Percentiles rank a stretch among this genome's conserved stretches.
These are phyloP conservation scores for Catocala nupta DNA, from an alignment of 2,888 invertebrate genomes.

Conservation along the genomic window DNA sequence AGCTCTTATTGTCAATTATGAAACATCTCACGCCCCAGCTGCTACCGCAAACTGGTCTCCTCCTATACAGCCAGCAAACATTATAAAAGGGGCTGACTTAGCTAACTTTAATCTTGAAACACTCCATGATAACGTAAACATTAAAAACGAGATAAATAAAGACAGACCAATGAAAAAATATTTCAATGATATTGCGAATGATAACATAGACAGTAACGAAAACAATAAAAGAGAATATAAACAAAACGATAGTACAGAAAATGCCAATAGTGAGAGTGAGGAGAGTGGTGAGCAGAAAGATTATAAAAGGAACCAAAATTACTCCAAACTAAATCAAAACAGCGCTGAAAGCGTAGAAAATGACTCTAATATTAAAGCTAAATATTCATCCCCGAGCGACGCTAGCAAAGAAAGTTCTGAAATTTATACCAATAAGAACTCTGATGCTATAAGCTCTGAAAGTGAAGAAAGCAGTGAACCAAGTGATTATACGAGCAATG, in stretches of 20 bases:
- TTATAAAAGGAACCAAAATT: conserved; percentile 15
- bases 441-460: conserved; percentile 25
- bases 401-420: conserved; percentile 26
- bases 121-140: conserved; percentile 55
- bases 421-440: conserved; percentile 27
- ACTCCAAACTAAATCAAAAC: conserved; percentile 19
- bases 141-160: conserved; percentile 29
- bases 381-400: conserved; percentile 18
- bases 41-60: conserved; percentile 48
- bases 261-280: conserved; percentile 32
- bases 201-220: conserved; percentile 24
- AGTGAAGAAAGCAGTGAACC: conserved; percentile 35
- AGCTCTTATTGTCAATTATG: conserved; percentile 69
- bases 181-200: conserved; percentile 28
- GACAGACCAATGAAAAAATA: conserved; percentile 45
- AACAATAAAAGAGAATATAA: conserved; percentile 22
- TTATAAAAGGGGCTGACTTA: conserved; percentile 64
- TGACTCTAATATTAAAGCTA: conserved; percentile 14
- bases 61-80: conserved; percentile 49
- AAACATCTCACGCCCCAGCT: conserved; percentile 63
- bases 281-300: conserved; percentile 40
- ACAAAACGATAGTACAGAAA: conserved; percentile 10
- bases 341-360: conserved; percentile 39
- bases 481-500: conserved; percentile 13
- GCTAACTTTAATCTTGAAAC: conserved; percentile 78